Evolutionary conservation across 2,888 invertebrate genomes (phyloP), one percentile per base, ranked within the genome.

Genomic region (Caenorhabditis becei): DNA sequence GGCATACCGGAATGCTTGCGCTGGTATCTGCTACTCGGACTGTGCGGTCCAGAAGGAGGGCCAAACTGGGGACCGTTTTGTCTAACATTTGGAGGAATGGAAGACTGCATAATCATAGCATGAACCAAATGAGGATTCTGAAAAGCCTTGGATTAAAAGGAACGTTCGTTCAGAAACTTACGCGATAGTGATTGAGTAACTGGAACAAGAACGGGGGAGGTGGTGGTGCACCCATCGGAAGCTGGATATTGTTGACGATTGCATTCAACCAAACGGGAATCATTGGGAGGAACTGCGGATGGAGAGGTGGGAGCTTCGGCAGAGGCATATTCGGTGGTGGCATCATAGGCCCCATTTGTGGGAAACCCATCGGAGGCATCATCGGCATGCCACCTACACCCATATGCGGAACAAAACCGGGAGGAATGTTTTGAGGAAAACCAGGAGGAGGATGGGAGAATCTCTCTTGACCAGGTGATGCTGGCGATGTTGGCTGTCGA

Each of bases 151-250:
- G 18, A 24, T 23, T 14, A 32, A 32, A 35, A 2, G 51, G 23
- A 16, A n/a, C 1, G 14, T 53, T 18, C 5, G 10, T 35, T 20
- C 16, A 11, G 8, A 16, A 28, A 56, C 75, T 23, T 65, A 86
- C 86, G 37, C 78, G 59, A 44, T 77, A 77, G 10, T 67, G 70
- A 26, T 80, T 56, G 28, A 84, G 18, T 10, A 83, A 16, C 16
- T 84, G 79, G 16, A 79, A 66, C 11, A 87, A 53, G 44, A 83
- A 82, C 5, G 81, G 83, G 1, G 83, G 87, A 7, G 75, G 62
- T 14, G 87, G 87, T 56, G 87, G 87, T 24, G 77, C 77, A 7
- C 74, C 77, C 26, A 74, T 82, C 18, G 87, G 87, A 0, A 84
- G 71, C 23, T 75, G 72, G 5, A 54, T 54, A 28, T 75, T 62